phyloP scores from a whole-genome alignment of 2,797 vertebrate species.

The Bufotes viridis region DNA sequence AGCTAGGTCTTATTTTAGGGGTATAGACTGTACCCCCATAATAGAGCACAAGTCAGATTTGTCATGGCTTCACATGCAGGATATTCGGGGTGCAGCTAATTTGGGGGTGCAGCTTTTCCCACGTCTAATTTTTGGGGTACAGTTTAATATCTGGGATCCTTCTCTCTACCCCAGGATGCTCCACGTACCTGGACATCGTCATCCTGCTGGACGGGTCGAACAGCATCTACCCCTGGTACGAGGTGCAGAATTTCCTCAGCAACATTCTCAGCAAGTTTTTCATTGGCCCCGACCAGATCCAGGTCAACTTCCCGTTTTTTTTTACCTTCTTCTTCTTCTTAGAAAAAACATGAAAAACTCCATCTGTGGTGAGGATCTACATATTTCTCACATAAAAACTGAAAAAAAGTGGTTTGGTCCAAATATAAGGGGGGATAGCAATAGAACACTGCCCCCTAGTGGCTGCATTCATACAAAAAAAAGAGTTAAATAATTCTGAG shows the following conservation, averaged over 20 bases:
- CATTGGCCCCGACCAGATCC: constrained; percentile 94
- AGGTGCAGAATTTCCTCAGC: constrained; percentile 94
- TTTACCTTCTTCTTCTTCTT: background rate
- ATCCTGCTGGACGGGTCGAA: constrained; percentile 95
- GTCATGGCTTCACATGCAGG: too few relatives aligned
- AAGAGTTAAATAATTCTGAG: background rate
- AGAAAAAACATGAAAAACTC: too few relatives aligned
- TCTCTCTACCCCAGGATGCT: constrained; percentile 79
- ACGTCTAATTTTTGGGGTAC: background rate
- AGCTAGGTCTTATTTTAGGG: too few relatives aligned
- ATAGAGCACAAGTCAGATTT: too few relatives aligned
- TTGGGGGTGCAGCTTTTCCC: background rate
- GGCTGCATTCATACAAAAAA: background rate
- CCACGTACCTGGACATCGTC: constrained; percentile 95
- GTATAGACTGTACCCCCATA: too few relatives aligned
- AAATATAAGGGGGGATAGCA: background rate
- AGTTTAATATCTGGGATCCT: background rate
- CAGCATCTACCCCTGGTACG: constrained; percentile 97
- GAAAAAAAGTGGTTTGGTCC: background rate
- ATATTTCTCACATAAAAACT: background rate
- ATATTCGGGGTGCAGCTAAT: too few relatives aligned
- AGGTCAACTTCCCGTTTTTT: constrained; percentile 74
- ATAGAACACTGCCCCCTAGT: background rate
- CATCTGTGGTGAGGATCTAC: background rate
- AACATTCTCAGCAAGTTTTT: constrained; percentile 94